Evolutionary conservation across 1,140 invertebrate species (phyloP), one percentile per base, ranked within the genome.

Genomic region (Drosophila parabipectinata): DNA sequence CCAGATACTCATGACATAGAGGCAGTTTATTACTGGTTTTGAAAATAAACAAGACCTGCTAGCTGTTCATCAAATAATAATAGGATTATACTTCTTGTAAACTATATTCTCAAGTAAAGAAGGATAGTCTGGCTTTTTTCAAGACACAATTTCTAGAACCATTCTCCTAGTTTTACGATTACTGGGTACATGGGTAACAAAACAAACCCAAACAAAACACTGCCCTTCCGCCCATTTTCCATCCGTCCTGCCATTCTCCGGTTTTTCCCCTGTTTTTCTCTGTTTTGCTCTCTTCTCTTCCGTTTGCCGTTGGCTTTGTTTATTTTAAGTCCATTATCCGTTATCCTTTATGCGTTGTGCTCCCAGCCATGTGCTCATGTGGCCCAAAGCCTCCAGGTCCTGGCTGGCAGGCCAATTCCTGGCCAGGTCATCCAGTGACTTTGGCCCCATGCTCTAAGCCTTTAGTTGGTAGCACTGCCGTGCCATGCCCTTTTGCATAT

Each of bases 301-400:
- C 64, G 58, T 53, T 63, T 80, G 39, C 58, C 62, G 39, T 71
- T 75, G 57, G 63, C 77, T 72, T 82, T 82, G 79, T 82, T 82
- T 73, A 66, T 60, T 62, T 73, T 60, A 75, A 85, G 79, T 68
- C 69, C 74, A 85, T 85, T 85, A 81, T 87, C 66, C 82, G 79
- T 72, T 81, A 87, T 75, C 69, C 82, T 75, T 72, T 81, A 78
- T 85, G 74, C 74, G 64, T 75, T 74, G 66, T 71, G 68, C 64
- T 75, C 34, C 48, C 51, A 57, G 52, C 63, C 63, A 67, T 67
- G 63, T 78, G 77, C 78, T 52, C 45, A 28, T 48, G 59, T 32
- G 63, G 68, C 59, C 59, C 32, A 44, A 37, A 60, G 69, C 50
- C 32, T 37, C 41, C 52, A 51, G 64, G 37, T 54, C 32, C 55